These are phyloP conservation scores for Bovichtus variegatus DNA, from an alignment of 2,797 vertebrate species.

Conservation along the genomic window DNA sequence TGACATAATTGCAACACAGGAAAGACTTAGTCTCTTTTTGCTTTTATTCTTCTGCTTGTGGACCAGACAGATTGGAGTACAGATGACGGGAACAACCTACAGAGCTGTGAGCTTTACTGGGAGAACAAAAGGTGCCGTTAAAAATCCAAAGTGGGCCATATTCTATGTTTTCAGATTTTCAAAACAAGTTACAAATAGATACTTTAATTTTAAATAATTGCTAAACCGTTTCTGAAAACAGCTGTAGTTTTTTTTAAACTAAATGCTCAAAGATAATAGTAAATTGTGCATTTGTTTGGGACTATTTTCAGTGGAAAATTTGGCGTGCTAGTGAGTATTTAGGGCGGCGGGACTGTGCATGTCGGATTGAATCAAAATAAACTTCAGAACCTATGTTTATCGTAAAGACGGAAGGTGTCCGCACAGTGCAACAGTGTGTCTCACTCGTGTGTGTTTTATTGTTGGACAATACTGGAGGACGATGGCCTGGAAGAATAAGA, in stretches of 20 bases:
- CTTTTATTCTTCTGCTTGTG: constrained; percentile 7
- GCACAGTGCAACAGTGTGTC: not conserved
- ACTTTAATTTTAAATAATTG: not conserved
- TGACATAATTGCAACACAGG: constrained; percentile 19
- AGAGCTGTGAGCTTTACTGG: not conserved
- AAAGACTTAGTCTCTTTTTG: not conserved
- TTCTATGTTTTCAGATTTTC: no score
- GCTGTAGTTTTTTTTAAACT: not conserved
- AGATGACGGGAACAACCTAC: not conserved
- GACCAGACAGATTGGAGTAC: not conserved
- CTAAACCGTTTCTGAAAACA: not conserved
- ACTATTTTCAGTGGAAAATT: not conserved
- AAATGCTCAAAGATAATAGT: not conserved
- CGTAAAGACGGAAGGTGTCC: not conserved
- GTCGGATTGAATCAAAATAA: not conserved
- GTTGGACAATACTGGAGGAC: not conserved
- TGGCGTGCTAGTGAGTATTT: not conserved
- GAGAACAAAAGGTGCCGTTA: not conserved
- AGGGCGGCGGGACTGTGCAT: not conserved
- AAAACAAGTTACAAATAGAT: not conserved
- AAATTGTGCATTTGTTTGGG: not conserved
- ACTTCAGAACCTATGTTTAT: not conserved
- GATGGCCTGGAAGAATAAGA: not conserved
- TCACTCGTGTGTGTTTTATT: not conserved
- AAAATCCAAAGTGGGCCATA: not conserved